Evolutionary conservation across 2,797 vertebrate genomes (phyloP), one percentile per base, ranked within the genome.

Genomic region (Lagocephalus sceleratus): DNA sequence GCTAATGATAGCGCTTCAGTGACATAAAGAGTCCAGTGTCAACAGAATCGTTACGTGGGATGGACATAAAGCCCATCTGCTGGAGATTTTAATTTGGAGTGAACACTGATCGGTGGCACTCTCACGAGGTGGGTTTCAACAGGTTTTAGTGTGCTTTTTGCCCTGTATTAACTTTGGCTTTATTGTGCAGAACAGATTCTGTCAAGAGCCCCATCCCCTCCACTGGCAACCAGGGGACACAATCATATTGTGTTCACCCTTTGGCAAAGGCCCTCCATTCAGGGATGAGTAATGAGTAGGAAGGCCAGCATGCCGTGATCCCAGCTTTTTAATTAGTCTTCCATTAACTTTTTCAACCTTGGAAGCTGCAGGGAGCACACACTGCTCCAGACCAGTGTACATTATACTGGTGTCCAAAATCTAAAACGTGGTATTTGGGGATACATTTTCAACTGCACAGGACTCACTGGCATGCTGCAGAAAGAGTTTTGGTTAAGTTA

Each of bases 341-440:
- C 85, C 84, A 89, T 88, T 88, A 89, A 85, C 89, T 91, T 88
- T 79, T 87, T 84, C 86, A 89, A 89, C 87, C 88, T 90, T 87
- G 89, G 80, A 68, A 71, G 72, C 85, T 78, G 71, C 58, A n/a
- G 83, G 83, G 73, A 63, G 79, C 73, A 51, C 43, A 55, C 59
- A 50, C 51, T 12, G 42, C 19, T 3, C 20, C 8, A 39, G 25
- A 61, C 44, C 61, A 56, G 61, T 20, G 21, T 44, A 67, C 38
- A 51, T 57, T 74, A 64, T 74, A 61, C 51, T 20, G 10, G 40
- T 59, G 22, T 70, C 29, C 38, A 49, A 62, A 66, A 68, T 66
- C 29, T 40, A 41, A 60, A 58, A 54, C 58, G 5, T 56, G 55
- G 41, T 66, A 55, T 64, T 71, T 60, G 60, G 35, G 21, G 63